These are phyloP conservation scores for Schizopygopsis malacanthus DNA, from an alignment of 2,797 vertebrate species.

Conservation along the genomic window DNA sequence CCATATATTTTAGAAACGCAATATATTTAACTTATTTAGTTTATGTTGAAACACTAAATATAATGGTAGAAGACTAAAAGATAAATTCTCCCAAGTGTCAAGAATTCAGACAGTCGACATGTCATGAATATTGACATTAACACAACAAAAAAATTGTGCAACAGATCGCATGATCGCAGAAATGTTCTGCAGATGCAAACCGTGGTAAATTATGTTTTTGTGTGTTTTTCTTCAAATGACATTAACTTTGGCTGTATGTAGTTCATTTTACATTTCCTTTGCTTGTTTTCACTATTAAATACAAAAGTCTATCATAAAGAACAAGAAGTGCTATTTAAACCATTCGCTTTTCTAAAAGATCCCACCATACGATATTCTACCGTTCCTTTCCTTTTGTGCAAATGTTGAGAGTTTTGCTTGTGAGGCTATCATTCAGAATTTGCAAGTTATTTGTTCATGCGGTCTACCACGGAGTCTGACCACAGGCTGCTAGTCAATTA, in stretches of 20 bases:
- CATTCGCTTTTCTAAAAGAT: background rate
- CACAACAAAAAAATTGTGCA: background rate
- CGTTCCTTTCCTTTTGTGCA: background rate
- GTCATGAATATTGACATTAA: background rate
- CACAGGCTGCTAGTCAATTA: conserved; percentile 10
- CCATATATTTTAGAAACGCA: no score
- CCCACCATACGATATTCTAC: background rate
- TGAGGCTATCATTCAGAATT: background rate
- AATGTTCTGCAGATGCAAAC: background rate
- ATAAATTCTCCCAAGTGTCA: background rate
- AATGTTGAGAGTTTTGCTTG: background rate
- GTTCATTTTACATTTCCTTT: background rate
- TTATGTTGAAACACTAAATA: background rate
- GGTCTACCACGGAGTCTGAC: background rate
- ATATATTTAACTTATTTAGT: background rate
- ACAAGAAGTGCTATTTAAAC: background rate
- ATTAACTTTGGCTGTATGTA: background rate
- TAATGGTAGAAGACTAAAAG: background rate
- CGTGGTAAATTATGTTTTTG: background rate
- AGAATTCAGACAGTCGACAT: background rate
- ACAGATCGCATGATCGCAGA: background rate
- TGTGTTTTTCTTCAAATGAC: background rate
- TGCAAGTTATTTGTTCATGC: background rate
- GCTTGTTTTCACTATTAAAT: background rate
- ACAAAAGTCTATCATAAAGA: background rate